Evolutionary conservation across 92 coral and sea anemone species (phyloP), one percentile per base, ranked within the genome.

Genomic region (Chrysogorgia sp.): DNA sequence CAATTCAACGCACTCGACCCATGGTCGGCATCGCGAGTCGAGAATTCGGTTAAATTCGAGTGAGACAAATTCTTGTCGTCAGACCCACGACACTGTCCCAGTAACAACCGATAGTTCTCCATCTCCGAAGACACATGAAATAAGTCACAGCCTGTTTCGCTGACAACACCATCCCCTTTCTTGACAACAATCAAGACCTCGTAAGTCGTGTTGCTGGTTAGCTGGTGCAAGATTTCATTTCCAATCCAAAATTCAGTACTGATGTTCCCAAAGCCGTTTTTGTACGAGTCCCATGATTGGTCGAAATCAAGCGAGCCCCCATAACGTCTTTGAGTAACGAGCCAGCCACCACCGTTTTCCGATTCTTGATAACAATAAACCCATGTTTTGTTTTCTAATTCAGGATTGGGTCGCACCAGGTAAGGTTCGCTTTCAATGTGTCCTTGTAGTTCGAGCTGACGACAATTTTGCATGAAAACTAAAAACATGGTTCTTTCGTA

Each of bases 181-280:
- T 40, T 40, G 17, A 67, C n/a, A 67, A 67, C 17, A 20, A 67
- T 22, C 55, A 67, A 23, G 57, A 67, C 17, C 31, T 43, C 55
- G 31, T 67, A 67, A 29, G 30, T 55, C 10, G 34, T 29, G 55
- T 40, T 30, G 49, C 22, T 43, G 3, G 74, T 67, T 28, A 67
- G 74, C 31, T 67, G 32, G 49, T 48, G 45, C 1, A 67, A 25
- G 35, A 35, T 31, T 29, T 67, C 30, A 55, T 67, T 67, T 1
- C 74, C 74, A 48, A 67, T 20, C 74, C 74, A 67, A 40, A 67
- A 40, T 40, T 67, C 74, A 43, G 57, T 40, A 67, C 74, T 67
- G 57, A 43, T 47, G 31, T 67, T 67, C 2, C 74, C 74, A 67
- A 40, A 67, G 10, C 74, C 74, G 40, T 67, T 48, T 28, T 47